A percentile compares a stretch with the other conserved stretches of the same genome.
These are phyloP conservation scores for Hyla sarda DNA, from an alignment of 2,113 vertebrate species.

Conservation along the genomic window DNA sequence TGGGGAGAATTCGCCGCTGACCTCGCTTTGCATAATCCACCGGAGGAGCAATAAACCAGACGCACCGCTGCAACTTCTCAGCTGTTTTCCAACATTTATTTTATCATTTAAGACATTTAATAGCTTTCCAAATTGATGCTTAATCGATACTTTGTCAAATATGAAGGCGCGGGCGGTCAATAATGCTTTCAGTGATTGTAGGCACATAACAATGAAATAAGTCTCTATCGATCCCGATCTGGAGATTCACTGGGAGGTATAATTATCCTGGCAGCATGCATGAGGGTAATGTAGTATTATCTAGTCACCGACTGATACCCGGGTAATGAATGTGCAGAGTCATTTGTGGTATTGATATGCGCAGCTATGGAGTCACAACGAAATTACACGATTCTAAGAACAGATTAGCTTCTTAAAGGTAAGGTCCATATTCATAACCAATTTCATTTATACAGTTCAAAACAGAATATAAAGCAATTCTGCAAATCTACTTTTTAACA, in stretches of 20 bases:
- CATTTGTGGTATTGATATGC: not conserved
- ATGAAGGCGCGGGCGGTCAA: slow-evolving; percentile 62
- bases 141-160: slow-evolving; percentile 54
- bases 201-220: slow-evolving; percentile 47
- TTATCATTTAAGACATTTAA: slow-evolving; percentile 45
- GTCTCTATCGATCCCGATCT: slow-evolving; percentile 48
- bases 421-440: not conserved
- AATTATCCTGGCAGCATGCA: slow-evolving; percentile 16
- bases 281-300: slow-evolving; percentile 24
- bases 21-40: slow-evolving; percentile 66
- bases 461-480: too few relatives aligned
- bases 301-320: not conserved
- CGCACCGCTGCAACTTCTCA: slow-evolving; percentile 72
- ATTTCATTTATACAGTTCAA: too few relatives aligned
- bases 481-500: too few relatives aligned
- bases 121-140: slow-evolving; percentile 40
- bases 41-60: slow-evolving; percentile 71
- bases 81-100: slow-evolving; percentile 60
- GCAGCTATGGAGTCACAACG: not conserved
- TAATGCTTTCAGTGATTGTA: slow-evolving; percentile 71
- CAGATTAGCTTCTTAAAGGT: not conserved
- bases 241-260: slow-evolving; percentile 15
- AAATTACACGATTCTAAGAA: not conserved
- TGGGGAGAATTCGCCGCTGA: not conserved
- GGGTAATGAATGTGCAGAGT: not conserved